phyloP scores from a whole-genome alignment of 2,113 vertebrate species.

The Crotalus viridis region DNA sequence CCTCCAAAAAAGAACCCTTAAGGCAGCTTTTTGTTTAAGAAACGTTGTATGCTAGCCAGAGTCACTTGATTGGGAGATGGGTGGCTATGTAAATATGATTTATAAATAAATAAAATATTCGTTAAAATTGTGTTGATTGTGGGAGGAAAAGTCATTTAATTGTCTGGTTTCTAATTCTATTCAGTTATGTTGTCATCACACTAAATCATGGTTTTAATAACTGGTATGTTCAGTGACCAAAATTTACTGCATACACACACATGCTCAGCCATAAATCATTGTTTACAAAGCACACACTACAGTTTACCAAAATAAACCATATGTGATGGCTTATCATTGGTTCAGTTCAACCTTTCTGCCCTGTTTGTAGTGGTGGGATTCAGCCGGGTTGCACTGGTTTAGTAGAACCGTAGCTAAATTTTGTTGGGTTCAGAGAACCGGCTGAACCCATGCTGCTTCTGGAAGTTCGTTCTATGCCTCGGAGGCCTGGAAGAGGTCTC shows the following conservation, averaged over 20 bases:
- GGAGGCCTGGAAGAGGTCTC: too few species aligned
- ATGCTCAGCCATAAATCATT: not conserved
- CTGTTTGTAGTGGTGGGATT: not conserved
- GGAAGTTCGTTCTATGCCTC: too few species aligned
- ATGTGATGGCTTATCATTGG: not conserved
- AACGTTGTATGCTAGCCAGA: not conserved
- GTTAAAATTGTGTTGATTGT: not conserved
- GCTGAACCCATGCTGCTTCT: too few species aligned
- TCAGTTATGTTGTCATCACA: not conserved
- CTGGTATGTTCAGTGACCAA: not conserved
- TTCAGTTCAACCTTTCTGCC: not conserved
- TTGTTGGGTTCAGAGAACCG: too few species aligned
- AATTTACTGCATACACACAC: not conserved
- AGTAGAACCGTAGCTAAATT: too few species aligned
- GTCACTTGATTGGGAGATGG: not conserved
- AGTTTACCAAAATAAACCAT: not conserved
- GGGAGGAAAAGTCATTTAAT: not conserved
- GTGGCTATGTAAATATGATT: not conserved
- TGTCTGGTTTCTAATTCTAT: not conserved
- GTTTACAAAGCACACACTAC: not conserved
- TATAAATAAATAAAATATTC: not conserved
- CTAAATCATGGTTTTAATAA: not conserved
- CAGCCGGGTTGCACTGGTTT: too few species aligned
- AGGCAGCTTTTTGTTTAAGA: slow-evolving; percentile 35
- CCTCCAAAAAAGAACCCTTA: slow-evolving; percentile 10